Base-by-base conservation (phyloP, 2,888 invertebrate genomes). In the Hirtodrosophila histrioides region DNA sequence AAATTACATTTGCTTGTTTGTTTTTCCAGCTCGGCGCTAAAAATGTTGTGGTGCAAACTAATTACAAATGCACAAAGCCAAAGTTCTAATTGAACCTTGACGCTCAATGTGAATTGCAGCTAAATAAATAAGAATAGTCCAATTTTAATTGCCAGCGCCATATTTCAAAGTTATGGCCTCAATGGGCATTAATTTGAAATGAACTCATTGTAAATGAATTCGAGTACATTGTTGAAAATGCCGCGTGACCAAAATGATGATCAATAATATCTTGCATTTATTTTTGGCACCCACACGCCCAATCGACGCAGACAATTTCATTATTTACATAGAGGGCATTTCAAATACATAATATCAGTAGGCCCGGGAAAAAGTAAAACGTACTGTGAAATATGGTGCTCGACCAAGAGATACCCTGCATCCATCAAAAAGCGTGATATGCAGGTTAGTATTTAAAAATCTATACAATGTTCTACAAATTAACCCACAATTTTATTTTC, bases 1-100 rank as follows among this genome's bases (percentile, higher is more conserved):
- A 23, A 39, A 44, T 24, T 50, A 24, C n/a, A 62, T 43, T 39
- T 27, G 33, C 5, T 56, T 40, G 37, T 27, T 36, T 44, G 12
- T 37, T 50, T 45, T 31, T 56, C 53, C 27, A 54, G 39, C 33
- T 58, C 7, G 10, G 39, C 44, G 29, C 41, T 48, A 12, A 6
- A n/a, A n/a, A n/a, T n/a, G n/a, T n/a, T n/a, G n/a, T 29, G 37
- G 4, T 29, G 24, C 46, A 48, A 56, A 62, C 50, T 57, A 55
- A 64, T 54, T 50, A 27, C 39, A 50, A 57, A 29, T 37, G 17
- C 60, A 36, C 36, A 29, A 55, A 55, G 24, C 35, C 23, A 23
- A 29, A 61, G 35, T 54, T 81, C 81, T 69, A 72, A 78, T 72
- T 65, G 37, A 72, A 60, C 81, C 75, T 66, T 73, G 73, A 48